These are phyloP conservation scores for Ptychodera flava DNA, from an alignment of 35 echinoderm and acorn worm genomes.

Conservation along the genomic window DNA sequence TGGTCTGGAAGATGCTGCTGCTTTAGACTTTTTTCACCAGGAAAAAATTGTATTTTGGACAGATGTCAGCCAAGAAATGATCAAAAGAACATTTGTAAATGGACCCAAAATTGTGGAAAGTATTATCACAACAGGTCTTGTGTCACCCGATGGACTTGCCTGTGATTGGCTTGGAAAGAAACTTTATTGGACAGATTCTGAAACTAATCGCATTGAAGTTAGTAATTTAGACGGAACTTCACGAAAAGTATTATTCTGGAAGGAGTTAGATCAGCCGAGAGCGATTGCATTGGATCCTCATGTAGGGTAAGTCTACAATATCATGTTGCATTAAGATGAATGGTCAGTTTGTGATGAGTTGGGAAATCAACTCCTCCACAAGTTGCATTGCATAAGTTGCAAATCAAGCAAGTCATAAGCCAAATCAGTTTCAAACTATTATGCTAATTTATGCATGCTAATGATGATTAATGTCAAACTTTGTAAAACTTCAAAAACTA, in stretches of 20 bases:
- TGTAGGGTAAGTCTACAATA: constrained; percentile 76
- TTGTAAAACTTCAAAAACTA: too few species aligned
- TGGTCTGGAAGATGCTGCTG: constrained; percentile 70
- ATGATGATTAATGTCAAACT: too few species aligned
- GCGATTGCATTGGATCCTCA: constrained; percentile 88
- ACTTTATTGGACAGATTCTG: constrained; percentile 98
- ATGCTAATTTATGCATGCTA: too few species aligned
- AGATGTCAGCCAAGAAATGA: constrained; percentile 71
- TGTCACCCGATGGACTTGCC: constrained; percentile 80
- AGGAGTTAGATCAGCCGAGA: constrained; percentile 86
- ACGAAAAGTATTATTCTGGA: constrained; percentile 96
- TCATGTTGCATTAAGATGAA: too few species aligned
- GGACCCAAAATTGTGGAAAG: constrained; percentile 47
- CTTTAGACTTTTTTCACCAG: constrained; percentile 74
- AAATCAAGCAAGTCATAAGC: too few species aligned
- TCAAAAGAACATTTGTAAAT: constrained; percentile 60
- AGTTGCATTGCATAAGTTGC: too few species aligned
- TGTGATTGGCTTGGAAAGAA: constrained; percentile 89
- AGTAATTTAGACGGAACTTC: constrained; percentile 83
- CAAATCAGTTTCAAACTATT: too few species aligned
- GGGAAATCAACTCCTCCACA: too few species aligned
- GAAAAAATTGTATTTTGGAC: constrained; percentile 77
- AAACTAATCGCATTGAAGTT: constrained; percentile 87
- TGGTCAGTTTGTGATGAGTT: too few species aligned
- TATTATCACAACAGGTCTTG: constrained; percentile 76